Conservation (phyloP, 2,888 invertebrate genomes). For the Timandra comae region DNA sequence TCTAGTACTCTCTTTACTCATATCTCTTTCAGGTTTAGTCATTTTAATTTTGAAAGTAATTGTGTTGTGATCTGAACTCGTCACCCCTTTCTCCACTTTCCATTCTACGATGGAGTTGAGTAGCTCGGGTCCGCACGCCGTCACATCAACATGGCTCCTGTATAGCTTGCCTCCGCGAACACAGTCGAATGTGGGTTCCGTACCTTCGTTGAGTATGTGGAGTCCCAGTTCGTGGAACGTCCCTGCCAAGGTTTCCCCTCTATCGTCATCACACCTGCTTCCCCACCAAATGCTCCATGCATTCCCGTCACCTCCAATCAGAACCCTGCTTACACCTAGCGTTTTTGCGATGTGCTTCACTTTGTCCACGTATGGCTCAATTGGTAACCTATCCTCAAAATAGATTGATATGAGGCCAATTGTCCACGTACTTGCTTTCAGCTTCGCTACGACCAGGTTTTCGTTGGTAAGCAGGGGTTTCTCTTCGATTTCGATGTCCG, state of each 20-base stretch:
- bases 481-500: neutral
- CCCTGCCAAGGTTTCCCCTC: neutral
- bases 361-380: neutral
- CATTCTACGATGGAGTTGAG: neutral
- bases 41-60: neutral
- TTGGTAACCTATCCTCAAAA: neutral
- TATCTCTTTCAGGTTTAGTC: neutral
- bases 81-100: neutral
- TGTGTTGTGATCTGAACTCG: slow-evolving; percentile 2
- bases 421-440: neutral
- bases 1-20: neutral
- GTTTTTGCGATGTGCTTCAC: neutral
- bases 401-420: neutral
- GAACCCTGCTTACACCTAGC: no score
- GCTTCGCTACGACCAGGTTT: neutral
- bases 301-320: slow-evolving; percentile 3
- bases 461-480: neutral
- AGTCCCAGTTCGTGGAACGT: neutral
- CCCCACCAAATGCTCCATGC: slow-evolving; percentile 7
- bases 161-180: neutral
- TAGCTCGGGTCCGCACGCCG: neutral
- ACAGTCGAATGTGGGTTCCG: slow-evolving; percentile 1
- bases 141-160: slow-evolving; percentile 2
- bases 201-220: slow-evolving; percentile 1
- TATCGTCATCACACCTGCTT: neutral